Conservation (phyloP, 1,140 invertebrate genomes). For the Drosophila carrolli region DNA sequence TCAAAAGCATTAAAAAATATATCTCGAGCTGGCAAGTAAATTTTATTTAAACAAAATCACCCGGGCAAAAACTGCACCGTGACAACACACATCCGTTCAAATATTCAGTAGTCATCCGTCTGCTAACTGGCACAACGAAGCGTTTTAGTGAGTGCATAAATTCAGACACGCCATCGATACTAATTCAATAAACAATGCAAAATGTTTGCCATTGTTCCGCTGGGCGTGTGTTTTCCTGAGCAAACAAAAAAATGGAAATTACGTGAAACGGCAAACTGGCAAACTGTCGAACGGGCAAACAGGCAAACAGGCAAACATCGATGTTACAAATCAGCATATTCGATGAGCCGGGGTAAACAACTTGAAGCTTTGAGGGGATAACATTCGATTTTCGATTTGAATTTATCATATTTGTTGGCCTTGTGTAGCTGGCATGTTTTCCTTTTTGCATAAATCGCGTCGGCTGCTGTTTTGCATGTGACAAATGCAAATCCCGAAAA, state of each 20-base stretch:
- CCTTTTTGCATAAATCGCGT: slow-evolving; percentile 43
- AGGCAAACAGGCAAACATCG: slow-evolving; percentile 12
- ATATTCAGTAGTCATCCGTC: slow-evolving; percentile 13
- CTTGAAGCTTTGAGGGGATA: slow-evolving; percentile 43
- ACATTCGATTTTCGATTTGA: slow-evolving; percentile 63
- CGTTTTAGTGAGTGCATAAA: slow-evolving; percentile 21
- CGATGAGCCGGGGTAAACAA: slow-evolving; percentile 39
- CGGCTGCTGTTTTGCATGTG: slow-evolving; percentile 40
- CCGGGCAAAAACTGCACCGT: slow-evolving; percentile 1
- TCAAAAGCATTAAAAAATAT: not conserved
- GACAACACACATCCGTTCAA: not conserved
- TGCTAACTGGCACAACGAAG: slow-evolving; percentile 11
- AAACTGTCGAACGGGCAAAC: slow-evolving; percentile 1
- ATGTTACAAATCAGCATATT: slow-evolving; percentile 51
- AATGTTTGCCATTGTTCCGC: slow-evolving; percentile 36
- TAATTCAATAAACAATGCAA: slow-evolving; percentile 74
- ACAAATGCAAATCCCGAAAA: slow-evolving; percentile 57
- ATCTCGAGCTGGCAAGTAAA: not conserved
- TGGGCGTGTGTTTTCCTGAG: slow-evolving; percentile 18
- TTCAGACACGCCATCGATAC: slow-evolving; percentile 59
- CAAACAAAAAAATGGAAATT: slow-evolving; percentile 42
- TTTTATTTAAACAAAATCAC: slow-evolving; percentile 1
- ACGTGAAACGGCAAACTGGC: slow-evolving; percentile 48
- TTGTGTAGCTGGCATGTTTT: slow-evolving; percentile 8
- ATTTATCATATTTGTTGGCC: slow-evolving; percentile 54